Conservation (phyloP, 2,113 vertebrate species). For the Athene noctua region DNA sequence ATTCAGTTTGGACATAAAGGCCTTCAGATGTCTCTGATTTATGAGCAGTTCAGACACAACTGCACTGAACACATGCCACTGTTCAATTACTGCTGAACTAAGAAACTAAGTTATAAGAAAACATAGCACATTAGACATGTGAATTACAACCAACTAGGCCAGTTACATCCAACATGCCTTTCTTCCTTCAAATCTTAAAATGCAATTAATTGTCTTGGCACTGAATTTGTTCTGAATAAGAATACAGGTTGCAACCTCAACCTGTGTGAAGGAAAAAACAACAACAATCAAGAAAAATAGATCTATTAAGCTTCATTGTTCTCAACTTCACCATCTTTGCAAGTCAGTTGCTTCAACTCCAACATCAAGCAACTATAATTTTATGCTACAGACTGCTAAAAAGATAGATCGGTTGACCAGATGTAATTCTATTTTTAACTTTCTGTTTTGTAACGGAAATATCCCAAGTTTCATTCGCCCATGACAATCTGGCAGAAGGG, state of each 20-base stretch:
- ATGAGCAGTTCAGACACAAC: not conserved
- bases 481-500: not conserved
- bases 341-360: not conserved
- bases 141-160: not conserved
- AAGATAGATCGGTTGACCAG: not conserved
- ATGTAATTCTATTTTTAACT: not conserved
- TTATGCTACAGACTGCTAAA: not conserved
- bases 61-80: not conserved
- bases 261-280: not conserved
- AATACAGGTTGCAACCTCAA: not conserved
- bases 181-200: not conserved
- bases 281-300: not conserved
- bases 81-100: not conserved
- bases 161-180: not conserved
- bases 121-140: rapidly evolving
- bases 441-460: not conserved
- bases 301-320: not conserved
- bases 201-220: not conserved
- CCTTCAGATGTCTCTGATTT: not conserved
- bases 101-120: not conserved
- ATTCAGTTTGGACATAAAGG: not conserved
- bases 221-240: not conserved
- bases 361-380: not conserved
- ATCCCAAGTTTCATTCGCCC: not conserved
- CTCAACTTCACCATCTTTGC: not conserved